phyloP scores from a whole-genome alignment of 1,140 invertebrate genomes.

The Diorhabda sublineata region DNA sequence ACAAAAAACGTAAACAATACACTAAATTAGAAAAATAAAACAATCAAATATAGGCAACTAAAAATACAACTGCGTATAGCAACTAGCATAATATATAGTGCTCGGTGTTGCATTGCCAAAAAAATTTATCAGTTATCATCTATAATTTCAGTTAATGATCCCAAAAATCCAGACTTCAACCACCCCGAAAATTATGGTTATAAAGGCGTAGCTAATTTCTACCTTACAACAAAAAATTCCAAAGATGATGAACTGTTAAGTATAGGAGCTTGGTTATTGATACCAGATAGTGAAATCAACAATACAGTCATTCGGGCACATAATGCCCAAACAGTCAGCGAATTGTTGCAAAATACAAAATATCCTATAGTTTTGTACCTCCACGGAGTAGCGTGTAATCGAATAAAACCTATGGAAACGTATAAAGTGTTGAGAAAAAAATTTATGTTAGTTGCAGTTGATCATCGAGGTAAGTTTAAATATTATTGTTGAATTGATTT shows the following conservation, averaged over 20 bases:
- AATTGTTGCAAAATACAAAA: conserved; percentile 23
- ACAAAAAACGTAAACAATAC: too few species aligned
- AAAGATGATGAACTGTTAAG: conserved; percentile 23
- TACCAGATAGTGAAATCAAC: conserved; percentile 31
- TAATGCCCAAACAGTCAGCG: not conserved
- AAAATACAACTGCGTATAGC: too few species aligned
- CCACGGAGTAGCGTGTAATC: conserved; percentile 38
- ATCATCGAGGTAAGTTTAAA: conserved; percentile 72
- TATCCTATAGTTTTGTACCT: conserved; percentile 35
- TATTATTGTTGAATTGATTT: too few species aligned
- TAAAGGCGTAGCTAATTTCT: conserved; percentile 34
- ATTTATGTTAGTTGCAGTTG: conserved; percentile 80
- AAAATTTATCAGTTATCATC: not conserved
- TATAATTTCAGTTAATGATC: conserved; percentile 25
- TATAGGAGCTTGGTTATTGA: conserved; percentile 39
- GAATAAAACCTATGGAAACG: conserved; percentile 25
- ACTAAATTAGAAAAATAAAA: too few species aligned
- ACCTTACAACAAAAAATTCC: conserved; percentile 27
- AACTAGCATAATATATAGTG: too few species aligned
- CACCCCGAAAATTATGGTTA: conserved; percentile 28
- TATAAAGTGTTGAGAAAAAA: conserved; percentile 34
- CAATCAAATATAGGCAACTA: too few species aligned
- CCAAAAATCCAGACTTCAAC: conserved; percentile 29
- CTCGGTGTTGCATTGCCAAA: too few species aligned
- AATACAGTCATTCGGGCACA: conserved; percentile 17